phyloP scores from a whole-genome alignment of 2,888 invertebrate genomes.

The Eubasilissa splendida region DNA sequence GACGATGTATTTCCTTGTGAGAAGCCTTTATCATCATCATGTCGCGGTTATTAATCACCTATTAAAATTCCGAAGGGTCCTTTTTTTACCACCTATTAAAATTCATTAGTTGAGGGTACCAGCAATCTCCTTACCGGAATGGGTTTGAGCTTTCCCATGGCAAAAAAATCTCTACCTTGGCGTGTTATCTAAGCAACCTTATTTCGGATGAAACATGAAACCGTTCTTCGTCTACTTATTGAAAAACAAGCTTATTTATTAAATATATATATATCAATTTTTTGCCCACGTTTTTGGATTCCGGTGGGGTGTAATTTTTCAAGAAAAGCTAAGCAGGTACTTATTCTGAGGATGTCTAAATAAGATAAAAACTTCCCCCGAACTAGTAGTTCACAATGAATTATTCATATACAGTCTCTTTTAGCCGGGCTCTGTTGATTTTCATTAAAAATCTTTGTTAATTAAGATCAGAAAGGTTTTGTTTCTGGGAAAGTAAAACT shows the following conservation, averaged over 20 bases:
- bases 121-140: too few relatives aligned
- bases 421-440: not conserved
- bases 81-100: too few relatives aligned
- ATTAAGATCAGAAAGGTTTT: not conserved
- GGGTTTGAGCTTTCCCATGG: too few relatives aligned
- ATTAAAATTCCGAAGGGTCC: too few relatives aligned
- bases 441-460: conserved; percentile 2
- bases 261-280: not conserved
- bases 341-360: not conserved
- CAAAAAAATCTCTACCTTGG: not conserved
- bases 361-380: not conserved
- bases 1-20: too few relatives aligned
- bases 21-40: too few relatives aligned
- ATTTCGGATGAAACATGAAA: conserved; percentile 13
- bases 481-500: too few relatives aligned
- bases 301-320: not conserved
- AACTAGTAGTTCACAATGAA: not conserved
- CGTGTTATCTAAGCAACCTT: not conserved
- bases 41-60: too few relatives aligned
- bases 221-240: not conserved
- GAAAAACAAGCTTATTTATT: conserved; percentile 10
- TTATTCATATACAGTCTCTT: not conserved
- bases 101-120: too few relatives aligned
- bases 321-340: not conserved
- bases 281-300: not conserved